Conservation (phyloP, 2,113 vertebrate species). For the Peromyscus californicus region DNA sequence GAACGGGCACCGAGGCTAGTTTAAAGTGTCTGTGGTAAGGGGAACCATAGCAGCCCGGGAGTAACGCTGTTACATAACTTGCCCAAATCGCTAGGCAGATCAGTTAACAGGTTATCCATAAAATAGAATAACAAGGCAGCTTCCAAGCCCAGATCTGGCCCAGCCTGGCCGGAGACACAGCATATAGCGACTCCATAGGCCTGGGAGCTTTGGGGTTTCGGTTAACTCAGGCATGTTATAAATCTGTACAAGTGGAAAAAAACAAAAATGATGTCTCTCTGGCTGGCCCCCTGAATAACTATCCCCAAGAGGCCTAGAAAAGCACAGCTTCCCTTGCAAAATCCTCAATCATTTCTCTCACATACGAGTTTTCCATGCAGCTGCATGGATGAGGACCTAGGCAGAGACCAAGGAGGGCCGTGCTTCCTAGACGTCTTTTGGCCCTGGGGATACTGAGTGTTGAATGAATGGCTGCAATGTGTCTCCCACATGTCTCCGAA, state of each 20-base stretch:
- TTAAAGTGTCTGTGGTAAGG: not conserved
- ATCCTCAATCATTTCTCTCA: conserved; percentile 62
- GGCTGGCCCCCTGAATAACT: conserved; percentile 54
- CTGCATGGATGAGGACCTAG: conserved; percentile 12
- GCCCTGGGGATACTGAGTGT: not conserved
- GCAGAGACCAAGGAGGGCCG: not conserved
- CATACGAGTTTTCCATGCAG: conserved; percentile 69
- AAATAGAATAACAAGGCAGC: conserved; percentile 39
- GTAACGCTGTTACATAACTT: conserved; percentile 75
- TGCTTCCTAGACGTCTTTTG: not conserved
- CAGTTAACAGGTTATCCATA: conserved; percentile 38
- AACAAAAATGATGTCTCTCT: conserved; percentile 61
- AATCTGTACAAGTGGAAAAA: conserved; percentile 69
- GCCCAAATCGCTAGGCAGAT: conserved; percentile 64
- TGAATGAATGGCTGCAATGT: not conserved
- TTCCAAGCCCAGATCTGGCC: conserved; percentile 67
- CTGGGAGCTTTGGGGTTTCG: conserved; percentile 1
- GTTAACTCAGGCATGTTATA: conserved; percentile 65
- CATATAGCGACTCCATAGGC: not conserved
- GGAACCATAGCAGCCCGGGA: conserved; percentile 40
- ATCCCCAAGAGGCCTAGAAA: conserved; percentile 56
- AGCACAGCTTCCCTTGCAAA: conserved; percentile 53
- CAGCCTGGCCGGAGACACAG: conserved; percentile 53
- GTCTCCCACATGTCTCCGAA: conserved; percentile 1
- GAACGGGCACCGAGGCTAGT: not conserved